Base-by-base conservation (phyloP, 2,113 vertebrate species). In the Alligator mississippiensis region DNA sequence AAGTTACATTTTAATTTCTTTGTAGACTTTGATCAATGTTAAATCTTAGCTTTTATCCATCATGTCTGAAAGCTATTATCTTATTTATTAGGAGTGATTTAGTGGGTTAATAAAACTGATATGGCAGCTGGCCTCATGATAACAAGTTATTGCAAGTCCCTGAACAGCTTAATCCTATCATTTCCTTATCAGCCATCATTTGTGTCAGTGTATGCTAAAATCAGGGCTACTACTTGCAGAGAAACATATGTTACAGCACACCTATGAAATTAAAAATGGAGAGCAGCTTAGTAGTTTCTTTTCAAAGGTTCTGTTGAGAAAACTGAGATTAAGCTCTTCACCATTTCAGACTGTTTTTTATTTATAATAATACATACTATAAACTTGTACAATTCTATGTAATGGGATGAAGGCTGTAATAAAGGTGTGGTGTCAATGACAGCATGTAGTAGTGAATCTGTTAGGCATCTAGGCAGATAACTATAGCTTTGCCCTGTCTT, bases 31-130 rank as follows among this genome's bases (percentile, higher is more conserved):
- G 97, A 97, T 97, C 97, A 94, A 94, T 93, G 95, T 93, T 95
- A 94, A 95, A 97, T 97, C 97, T 97, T 94, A 90, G 95, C 96
- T 98, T 98, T 98, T 96, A 97, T 96, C 96, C 96, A 92, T 95
- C 93, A 94, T 89, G 94, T 95, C 96, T 96, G 96, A 98, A 98
- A 97, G 97, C 94, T 97, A 98, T 98, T 97, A 97, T 97, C 97
- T 98, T 98, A 98, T 98, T 98, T 98, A 98, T 98, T 98, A 98
- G 97, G 93, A 96, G 97, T 98, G 97, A 98, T 98, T 98, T 98
- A 98, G 97, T 97, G 96, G 97, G 97, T 97, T 98, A 98, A 98
- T 98, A 98, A 98, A 98, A 98, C 97, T 97, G 97, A 98, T 98
- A 98, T 84, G 97, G 97, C 98, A 98, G 97, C 98, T 98, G 98